Conservation (phyloP, 1,140 invertebrate genomes). For the Eumeta japonica region DNA sequence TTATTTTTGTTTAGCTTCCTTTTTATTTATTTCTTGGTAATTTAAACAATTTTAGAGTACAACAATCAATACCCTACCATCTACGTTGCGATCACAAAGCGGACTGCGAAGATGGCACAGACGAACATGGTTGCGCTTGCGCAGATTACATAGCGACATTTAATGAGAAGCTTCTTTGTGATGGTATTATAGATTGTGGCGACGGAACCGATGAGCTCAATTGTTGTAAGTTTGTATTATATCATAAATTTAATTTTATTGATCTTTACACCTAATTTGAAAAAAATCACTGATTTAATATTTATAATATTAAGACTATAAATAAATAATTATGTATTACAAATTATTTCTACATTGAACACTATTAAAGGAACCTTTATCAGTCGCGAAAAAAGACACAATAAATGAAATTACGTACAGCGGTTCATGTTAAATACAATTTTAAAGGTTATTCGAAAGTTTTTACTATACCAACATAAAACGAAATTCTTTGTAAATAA, state of each 20-base stretch:
- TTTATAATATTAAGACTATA: neutral
- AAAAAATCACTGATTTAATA: neutral
- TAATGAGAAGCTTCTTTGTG: slow-evolving; percentile 65
- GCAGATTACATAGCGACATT: slow-evolving; percentile 62
- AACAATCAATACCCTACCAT: slow-evolving; percentile 61
- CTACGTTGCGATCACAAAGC: slow-evolving; percentile 67
- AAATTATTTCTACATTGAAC: neutral
- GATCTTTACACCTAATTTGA: neutral
- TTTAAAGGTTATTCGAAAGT: too few relatives aligned
- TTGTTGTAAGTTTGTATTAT: slow-evolving; percentile 58
- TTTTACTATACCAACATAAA: too few relatives aligned
- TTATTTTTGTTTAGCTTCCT: too few relatives aligned
- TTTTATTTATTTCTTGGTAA: too few relatives aligned
- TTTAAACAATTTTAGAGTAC: slow-evolving; percentile 62
- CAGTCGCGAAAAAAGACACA: too few relatives aligned
- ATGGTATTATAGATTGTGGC: slow-evolving; percentile 74
- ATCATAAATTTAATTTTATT: too few relatives aligned
- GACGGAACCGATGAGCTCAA: slow-evolving; percentile 74
- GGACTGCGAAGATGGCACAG: slow-evolving; percentile 81
- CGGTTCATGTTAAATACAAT: too few relatives aligned
- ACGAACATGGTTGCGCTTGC: slow-evolving; percentile 75
- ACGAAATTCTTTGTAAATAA: too few relatives aligned
- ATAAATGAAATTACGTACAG: too few relatives aligned
- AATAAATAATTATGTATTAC: neutral
- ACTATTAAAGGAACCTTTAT: too few relatives aligned